phyloP scores from a whole-genome alignment of 2,113 vertebrate species.

The Columba janthina region DNA sequence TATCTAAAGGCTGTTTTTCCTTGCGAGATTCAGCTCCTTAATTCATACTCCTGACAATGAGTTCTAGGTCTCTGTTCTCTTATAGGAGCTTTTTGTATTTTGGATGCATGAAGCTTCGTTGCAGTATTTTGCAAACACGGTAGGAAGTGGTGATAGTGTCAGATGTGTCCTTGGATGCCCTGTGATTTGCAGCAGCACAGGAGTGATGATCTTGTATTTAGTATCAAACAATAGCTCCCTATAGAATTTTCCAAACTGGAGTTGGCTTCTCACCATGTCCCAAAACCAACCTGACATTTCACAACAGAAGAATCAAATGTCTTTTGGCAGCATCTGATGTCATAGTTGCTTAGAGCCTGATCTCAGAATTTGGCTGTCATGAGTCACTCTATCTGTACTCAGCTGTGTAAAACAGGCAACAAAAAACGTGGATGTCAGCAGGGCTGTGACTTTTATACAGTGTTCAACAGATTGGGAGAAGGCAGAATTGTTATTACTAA shows the following conservation, averaged over 20 bases:
- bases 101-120: neutral
- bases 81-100: neutral
- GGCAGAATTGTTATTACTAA: neutral
- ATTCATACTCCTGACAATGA: neutral
- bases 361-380: slow-evolving; percentile 35
- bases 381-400: slow-evolving; percentile 8
- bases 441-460: slow-evolving; percentile 25
- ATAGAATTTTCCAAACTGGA: slow-evolving; percentile 35
- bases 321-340: slow-evolving; percentile 46
- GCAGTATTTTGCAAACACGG: slow-evolving; percentile 17
- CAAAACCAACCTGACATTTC: slow-evolving; percentile 58
- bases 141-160: neutral
- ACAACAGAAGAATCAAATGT: slow-evolving; percentile 52
- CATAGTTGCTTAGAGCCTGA: slow-evolving; percentile 34
- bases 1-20: neutral
- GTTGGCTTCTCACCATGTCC: slow-evolving; percentile 25
- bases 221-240: slow-evolving; percentile 25
- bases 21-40: neutral
- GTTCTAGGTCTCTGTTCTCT: neutral
- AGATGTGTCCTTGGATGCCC: neutral
- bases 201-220: slow-evolving; percentile 13
- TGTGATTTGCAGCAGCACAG: slow-evolving; percentile 29
- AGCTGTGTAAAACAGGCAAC: slow-evolving; percentile 9
- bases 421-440: neutral
- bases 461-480: neutral